Evolutionary conservation across 1,140 invertebrate species (phyloP).

Genomic region (Cherax quadricarinatus): DNA sequence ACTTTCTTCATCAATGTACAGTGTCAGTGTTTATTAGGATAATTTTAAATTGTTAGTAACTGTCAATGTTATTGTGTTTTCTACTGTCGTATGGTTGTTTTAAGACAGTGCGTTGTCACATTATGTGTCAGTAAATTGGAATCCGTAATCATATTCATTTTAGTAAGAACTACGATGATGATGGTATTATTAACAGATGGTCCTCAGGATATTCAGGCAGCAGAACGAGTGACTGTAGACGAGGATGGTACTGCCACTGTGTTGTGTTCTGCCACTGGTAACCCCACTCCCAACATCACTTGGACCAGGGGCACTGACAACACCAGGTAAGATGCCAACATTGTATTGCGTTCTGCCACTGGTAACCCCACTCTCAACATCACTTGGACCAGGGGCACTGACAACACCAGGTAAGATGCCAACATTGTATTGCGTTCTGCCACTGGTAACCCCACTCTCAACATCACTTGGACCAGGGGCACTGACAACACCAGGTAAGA

Average conservation of each 20-base stretch:
- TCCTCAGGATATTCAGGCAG: conserved; percentile 38
- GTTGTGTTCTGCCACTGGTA: conserved; percentile 71
- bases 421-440: conserved; percentile 65
- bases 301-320: conserved; percentile 65
- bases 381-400: conserved; percentile 66
- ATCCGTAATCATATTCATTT: too few relatives aligned
- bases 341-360: conserved; percentile 68
- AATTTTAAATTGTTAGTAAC: background rate
- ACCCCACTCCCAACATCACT: conserved; percentile 72
- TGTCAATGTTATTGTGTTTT: background rate
- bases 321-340: conserved; percentile 1
- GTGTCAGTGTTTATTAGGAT: conserved; percentile 12
- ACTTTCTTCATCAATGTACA: conserved; percentile 49
- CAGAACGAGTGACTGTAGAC: conserved; percentile 47
- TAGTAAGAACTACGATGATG: too few relatives aligned
- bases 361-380: conserved; percentile 73
- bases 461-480: conserved; percentile 69
- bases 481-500: background rate
- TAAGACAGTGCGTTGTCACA: too few relatives aligned
- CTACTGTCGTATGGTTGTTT: too few relatives aligned
- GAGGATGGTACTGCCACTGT: conserved; percentile 67
- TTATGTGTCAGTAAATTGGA: too few relatives aligned
- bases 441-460: conserved; percentile 73
- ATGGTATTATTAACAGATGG: conserved; percentile 12
- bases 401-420: background rate